Base-by-base conservation (phyloP, 1,140 invertebrate genomes). In the Drosophila lini region DNA sequence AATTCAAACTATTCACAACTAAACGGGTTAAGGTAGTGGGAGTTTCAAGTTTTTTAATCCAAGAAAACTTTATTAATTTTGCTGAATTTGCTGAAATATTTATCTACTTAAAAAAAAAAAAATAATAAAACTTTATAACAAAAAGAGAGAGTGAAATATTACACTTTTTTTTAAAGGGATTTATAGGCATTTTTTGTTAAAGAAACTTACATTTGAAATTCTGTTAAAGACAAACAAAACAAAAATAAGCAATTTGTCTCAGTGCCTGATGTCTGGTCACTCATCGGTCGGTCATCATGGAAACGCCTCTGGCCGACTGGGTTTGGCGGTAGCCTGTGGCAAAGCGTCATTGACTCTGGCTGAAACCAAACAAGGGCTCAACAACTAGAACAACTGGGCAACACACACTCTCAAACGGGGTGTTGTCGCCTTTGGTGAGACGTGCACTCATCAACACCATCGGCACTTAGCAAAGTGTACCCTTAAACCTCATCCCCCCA, bases 301-400 rank as follows among this genome's bases (percentile, higher is more conserved):
- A 65, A 71, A 71, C 68, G 42, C 52, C 52, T 41, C 36, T 52
- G 47, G 65, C 10, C 67, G 11, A 13, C 15, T 47, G 22, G 44
- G 55, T 38, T 52, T 22, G 31, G 31, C 45, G 58, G n/a, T 38
- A n/a, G 48, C 34, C 64, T 71, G 64, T 48, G 68, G 64, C 64
- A 41, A 57, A 38, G 64, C 64, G 68, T 48, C 64, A 71, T 57
- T 71, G 68, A 48, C 42, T 47, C 50, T 42, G 53, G 11, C 52
- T 58, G 65, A 71, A 71, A 48, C 68, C 64, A 70, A 71, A 71
- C 68, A 59, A 71, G 65, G 42, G 65, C 68, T 71, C 68, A 69
- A 57, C 48, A 69, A 41, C 65, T 48, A n/a, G 64, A 71, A 70
- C 68, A 70, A 70, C 36, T 25, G 34, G 10, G 42, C 38, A 36